These are phyloP conservation scores for Platynereis dumerilii DNA, from an alignment of 2,888 invertebrate species.

Conservation along the genomic window DNA sequence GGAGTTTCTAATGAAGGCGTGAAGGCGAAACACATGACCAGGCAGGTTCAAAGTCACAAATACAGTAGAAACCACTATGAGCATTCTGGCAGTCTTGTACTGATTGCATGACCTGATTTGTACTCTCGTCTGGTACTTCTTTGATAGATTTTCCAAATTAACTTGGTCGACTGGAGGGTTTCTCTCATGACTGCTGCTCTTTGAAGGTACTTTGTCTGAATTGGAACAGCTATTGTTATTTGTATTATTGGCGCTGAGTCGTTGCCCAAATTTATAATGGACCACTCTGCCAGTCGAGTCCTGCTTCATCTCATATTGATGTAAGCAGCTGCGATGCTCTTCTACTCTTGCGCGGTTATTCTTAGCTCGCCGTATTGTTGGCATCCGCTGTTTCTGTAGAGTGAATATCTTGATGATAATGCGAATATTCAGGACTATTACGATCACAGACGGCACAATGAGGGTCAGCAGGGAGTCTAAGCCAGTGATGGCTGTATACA, in stretches of 20 bases:
- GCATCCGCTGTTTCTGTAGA: neutral
- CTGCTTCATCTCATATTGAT: neutral
- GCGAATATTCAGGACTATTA: slow-evolving; percentile 25
- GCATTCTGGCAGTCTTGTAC: slow-evolving; percentile 27
- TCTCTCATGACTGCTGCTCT: no score
- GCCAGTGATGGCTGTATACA: slow-evolving; percentile 11
- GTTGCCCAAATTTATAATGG: neutral
- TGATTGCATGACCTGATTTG: slow-evolving; percentile 19
- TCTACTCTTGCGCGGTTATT: no score
- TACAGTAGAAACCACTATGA: slow-evolving; percentile 26
- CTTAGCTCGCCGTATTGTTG: neutral
- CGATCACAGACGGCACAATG: slow-evolving; percentile 22
- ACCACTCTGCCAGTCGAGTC: neutral
- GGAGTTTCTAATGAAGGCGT: slow-evolving; percentile 22
- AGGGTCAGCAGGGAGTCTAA: slow-evolving; percentile 21
- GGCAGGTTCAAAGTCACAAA: slow-evolving; percentile 30
- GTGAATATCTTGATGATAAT: slow-evolving; percentile 23
- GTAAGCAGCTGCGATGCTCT: no score
- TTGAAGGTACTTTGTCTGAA: no score
- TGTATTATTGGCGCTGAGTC: neutral
- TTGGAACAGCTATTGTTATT: neutral
- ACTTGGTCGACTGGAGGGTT: no score
- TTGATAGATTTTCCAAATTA: neutral
- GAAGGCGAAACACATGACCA: slow-evolving; percentile 25
- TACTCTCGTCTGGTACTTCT: slow-evolving; percentile 14